Evolutionary conservation across 2,797 vertebrate genomes (phyloP).

Genomic region (Leptatherina wallacei): DNA sequence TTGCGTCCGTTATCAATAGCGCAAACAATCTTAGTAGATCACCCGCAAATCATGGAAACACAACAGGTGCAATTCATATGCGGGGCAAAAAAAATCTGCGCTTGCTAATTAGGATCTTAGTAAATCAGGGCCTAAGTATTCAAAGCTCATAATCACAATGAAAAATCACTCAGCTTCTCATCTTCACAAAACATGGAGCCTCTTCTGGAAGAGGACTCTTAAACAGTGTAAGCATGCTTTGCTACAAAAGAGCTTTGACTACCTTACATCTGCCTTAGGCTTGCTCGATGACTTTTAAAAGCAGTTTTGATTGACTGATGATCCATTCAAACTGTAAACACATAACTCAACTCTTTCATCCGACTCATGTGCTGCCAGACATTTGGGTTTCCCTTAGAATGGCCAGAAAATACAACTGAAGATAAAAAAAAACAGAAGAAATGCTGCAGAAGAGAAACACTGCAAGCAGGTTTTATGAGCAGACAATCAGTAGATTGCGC

Average conservation of each 20-base stretch:
- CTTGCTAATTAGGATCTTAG: too few species aligned
- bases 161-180: neutral
- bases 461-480: neutral
- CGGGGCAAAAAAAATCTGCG: too few species aligned
- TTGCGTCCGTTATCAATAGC: too few species aligned
- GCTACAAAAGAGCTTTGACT: neutral
- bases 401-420: neutral
- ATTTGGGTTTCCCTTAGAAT: slow-evolving; percentile 4
- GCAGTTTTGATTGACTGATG: neutral
- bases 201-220: neutral
- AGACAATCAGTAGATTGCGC: slow-evolving; percentile 5
- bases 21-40: too few species aligned
- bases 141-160: neutral
- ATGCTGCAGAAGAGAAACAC: neutral
- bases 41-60: too few species aligned
- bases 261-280: neutral
- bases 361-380: slow-evolving; percentile 1
- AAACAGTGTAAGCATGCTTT: neutral
- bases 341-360: neutral
- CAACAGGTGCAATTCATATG: too few species aligned
- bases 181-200: neutral
- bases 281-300: neutral
- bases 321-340: neutral
- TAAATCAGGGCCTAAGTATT: neutral
- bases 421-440: neutral